Evolutionary conservation across 2,113 vertebrate genomes (phyloP).

Genomic region (Salvelinus fontinalis): DNA sequence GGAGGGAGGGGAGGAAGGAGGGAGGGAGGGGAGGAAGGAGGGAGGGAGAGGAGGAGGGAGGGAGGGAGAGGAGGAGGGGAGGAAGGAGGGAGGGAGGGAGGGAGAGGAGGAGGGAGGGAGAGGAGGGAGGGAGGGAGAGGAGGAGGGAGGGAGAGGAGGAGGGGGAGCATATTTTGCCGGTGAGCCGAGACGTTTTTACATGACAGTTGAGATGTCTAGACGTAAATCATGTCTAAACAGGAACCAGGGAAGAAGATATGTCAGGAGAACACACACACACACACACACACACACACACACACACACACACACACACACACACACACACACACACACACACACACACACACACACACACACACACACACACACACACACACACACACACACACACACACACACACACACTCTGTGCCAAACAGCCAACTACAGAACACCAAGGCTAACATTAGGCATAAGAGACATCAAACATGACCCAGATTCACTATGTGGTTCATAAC

Average conservation of each 20-base stretch:
- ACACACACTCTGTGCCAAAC: too few species aligned
- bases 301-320: not conserved
- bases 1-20: not conserved
- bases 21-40: not conserved
- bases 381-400: too few species aligned
- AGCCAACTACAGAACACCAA: too few species aligned
- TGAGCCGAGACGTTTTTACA: not conserved
- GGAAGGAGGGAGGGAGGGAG: not conserved
- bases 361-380: too few species aligned
- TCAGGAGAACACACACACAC: not conserved
- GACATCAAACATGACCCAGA: too few species aligned
- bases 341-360: too few species aligned
- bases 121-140: not conserved
- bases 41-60: not conserved
- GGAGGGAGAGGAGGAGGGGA: not conserved
- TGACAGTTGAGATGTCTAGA: not conserved
- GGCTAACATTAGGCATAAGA: too few species aligned
- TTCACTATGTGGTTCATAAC: too few species aligned
- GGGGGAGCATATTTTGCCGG: too few species aligned
- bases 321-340: too few species aligned
- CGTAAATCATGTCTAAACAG: constrained; percentile 36
- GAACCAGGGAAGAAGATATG: constrained; percentile 36
- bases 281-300: too few species aligned
- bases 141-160: too few species aligned
- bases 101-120: not conserved